These are phyloP conservation scores for Heterohyrax brucei DNA, from an alignment of 2,797 vertebrate genomes.

Conservation along the genomic window DNA sequence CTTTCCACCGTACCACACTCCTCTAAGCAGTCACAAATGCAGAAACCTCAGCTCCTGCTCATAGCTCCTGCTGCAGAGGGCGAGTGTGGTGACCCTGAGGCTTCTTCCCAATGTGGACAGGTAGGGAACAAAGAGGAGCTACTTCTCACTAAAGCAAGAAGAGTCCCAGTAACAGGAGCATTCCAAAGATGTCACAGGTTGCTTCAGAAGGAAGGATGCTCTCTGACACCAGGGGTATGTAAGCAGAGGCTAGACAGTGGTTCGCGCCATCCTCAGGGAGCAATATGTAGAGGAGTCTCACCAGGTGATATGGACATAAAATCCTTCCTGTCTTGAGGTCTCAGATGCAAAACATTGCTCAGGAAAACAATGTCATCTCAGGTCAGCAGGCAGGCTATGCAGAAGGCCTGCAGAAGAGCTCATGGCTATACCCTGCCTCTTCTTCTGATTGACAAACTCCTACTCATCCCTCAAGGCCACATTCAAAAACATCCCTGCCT, in stretches of 20 bases:
- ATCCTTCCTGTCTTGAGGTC: background rate
- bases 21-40: background rate
- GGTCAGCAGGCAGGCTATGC: background rate
- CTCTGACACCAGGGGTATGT: background rate
- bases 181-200: background rate
- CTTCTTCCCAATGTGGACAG: background rate
- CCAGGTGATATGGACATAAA: background rate
- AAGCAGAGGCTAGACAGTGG: background rate
- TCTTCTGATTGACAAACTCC: background rate
- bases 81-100: background rate
- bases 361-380: background rate
- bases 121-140: background rate
- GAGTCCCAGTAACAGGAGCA: background rate
- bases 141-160: slow-evolving; percentile 23
- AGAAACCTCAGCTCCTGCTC: background rate
- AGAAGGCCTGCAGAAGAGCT: background rate
- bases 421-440: background rate
- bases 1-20: background rate
- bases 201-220: background rate
- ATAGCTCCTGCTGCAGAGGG: background rate
- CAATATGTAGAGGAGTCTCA: background rate
- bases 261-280: background rate
- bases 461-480: background rate
- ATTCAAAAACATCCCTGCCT: background rate
- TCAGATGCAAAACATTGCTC: background rate